Base-by-base conservation (phyloP, 2,113 vertebrate species). In the Alethe diademata region DNA sequence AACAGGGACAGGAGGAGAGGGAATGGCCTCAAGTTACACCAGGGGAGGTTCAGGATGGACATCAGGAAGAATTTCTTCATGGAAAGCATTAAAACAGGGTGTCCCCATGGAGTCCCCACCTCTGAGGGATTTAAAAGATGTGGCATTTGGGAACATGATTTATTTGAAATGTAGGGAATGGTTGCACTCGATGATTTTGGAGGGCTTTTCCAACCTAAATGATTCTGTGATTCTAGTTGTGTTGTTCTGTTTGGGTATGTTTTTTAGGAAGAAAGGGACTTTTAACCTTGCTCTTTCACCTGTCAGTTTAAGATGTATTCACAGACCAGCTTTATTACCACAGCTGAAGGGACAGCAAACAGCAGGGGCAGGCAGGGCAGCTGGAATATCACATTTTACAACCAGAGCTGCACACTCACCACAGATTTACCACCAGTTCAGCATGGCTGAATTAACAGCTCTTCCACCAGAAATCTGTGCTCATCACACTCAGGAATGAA, bases 1-100 rank as follows among this genome's bases (percentile, higher is more conserved):
- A 61, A 35, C 53, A 51, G 61, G 53, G n/a, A 40, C 36, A 50
- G 42, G 24, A 31, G 0, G 1, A 67, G 69, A 6, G 14, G 17
- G 0, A 53, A 74, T 0, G 0, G 19, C 19, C 7, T 25, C n/a
- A 40, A 3, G 4, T 2, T 60, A 24, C 0, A 0, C 11, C 29
- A 61, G 29, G 29, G 3, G 11, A 74, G 16, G 29, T 0, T 74
- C 11, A 53, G 78, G 53, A 14, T 45, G 51, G 33, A 53, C 24
- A 74, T 29, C 24, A 45, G 33, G 43, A 66, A 13, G 28, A 28
- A 47, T 67, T 74, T 67, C 33, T 81, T 1, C 53, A 40, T 25
- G 23, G 53, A 45, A 29, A 38, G 24, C 16, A 25, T 14, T 60
- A 33, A 57, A 66, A 53, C 4, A 28, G 19, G 15, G 3, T 73